phyloP scores from a whole-genome alignment of 2,888 invertebrate species.

The Lysandra coridon region DNA sequence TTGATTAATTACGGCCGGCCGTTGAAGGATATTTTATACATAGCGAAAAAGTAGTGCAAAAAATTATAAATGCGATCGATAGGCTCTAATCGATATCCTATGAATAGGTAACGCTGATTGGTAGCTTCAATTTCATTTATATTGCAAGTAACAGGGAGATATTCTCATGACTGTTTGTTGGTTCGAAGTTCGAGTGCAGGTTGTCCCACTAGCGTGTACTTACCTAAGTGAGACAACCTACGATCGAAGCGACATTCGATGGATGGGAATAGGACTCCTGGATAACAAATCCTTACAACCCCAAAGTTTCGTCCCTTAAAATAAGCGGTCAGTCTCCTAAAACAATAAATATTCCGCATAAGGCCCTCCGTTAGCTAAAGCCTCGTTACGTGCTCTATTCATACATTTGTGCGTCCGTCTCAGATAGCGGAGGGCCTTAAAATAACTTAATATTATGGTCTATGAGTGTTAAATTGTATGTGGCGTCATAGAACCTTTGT shows the following conservation, averaged over 20 bases:
- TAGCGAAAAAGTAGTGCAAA: slow-evolving; percentile 3
- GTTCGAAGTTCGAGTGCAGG: too few relatives aligned
- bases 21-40: not conserved
- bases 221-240: too few relatives aligned
- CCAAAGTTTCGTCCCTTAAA: slow-evolving; percentile 3
- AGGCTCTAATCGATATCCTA: not conserved
- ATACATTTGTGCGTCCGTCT: too few relatives aligned
- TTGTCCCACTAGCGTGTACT: too few relatives aligned
- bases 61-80: not conserved
- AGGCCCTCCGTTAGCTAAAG: too few relatives aligned
- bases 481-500: not conserved
- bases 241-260: not conserved
- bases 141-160: not conserved
- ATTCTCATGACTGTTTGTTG: too few relatives aligned
- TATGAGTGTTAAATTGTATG: not conserved
- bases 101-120: not conserved
- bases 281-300: not conserved
- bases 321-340: not conserved
- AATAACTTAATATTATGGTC: too few relatives aligned
- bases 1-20: not conserved
- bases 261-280: not conserved
- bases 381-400: too few relatives aligned
- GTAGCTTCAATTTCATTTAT: not conserved
- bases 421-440: too few relatives aligned
- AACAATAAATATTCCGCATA: not conserved